Percentiles rank a stretch among this genome's conserved stretches.
These are phyloP conservation scores for Drosophila saltans DNA, from an alignment of 1,140 invertebrate genomes.

Conservation along the genomic window DNA sequence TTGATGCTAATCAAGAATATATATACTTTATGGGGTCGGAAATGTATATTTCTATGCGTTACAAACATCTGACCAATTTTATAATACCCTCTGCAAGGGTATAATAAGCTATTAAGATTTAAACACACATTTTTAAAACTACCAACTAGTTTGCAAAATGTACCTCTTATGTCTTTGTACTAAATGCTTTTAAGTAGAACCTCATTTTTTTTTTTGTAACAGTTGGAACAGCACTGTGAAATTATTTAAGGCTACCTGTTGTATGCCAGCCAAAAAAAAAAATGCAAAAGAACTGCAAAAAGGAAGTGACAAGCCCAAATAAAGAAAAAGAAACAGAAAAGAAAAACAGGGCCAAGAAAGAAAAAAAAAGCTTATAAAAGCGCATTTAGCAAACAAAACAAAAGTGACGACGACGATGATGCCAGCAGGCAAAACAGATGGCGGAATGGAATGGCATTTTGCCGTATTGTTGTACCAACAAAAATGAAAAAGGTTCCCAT, in stretches of 20 bases:
- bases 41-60: too few species aligned
- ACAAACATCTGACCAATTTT: too few species aligned
- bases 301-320: slow-evolving; percentile 63
- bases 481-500: slow-evolving; percentile 48
- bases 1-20: too few species aligned
- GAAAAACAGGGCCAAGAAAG: slow-evolving; percentile 27
- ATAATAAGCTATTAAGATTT: too few species aligned
- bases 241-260: slow-evolving; percentile 58
- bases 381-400: slow-evolving; percentile 77
- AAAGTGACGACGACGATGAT: slow-evolving; percentile 51
- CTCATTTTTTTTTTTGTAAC: neutral
- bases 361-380: slow-evolving; percentile 67
- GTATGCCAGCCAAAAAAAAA: slow-evolving; percentile 40
- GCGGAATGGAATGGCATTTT: slow-evolving; percentile 70
- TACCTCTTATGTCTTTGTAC: too few species aligned
- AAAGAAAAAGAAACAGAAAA: slow-evolving; percentile 22
- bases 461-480: slow-evolving; percentile 52
- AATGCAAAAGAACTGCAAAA: slow-evolving; percentile 45
- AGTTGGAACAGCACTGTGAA: slow-evolving; percentile 40
- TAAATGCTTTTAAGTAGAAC: too few species aligned
- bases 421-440: slow-evolving; percentile 65
- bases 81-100: too few species aligned
- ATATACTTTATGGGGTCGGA: too few species aligned
- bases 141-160: too few species aligned
- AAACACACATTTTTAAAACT: too few species aligned